Evolutionary conservation across 2,888 invertebrate species (phyloP).

Genomic region (Muschampia plurimacula): DNA sequence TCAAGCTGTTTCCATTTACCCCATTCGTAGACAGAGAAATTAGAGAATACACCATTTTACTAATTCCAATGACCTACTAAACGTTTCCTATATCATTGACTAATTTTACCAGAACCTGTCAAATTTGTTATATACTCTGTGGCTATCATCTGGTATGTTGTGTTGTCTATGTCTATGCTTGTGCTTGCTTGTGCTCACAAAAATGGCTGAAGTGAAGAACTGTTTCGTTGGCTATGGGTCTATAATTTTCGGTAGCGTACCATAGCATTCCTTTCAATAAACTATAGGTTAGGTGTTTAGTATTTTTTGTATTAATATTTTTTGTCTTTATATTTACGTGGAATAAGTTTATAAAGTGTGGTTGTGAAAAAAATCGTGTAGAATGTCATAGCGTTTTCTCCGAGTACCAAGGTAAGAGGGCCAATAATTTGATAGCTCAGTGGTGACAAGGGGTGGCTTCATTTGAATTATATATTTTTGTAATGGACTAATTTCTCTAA

Average conservation of each 20-base stretch:
- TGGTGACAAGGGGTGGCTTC: constrained; percentile 26
- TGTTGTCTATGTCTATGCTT: no score
- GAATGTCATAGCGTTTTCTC: constrained; percentile 70
- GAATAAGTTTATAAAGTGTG: constrained; percentile 50
- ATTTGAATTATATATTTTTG: constrained; percentile 46
- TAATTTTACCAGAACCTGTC: no score
- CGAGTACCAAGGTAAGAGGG: constrained; percentile 69
- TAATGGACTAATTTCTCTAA: constrained; percentile 73
- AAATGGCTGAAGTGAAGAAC: constrained; percentile 53
- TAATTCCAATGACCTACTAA: no score
- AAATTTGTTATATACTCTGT: no score
- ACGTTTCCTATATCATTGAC: no score
- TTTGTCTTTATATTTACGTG: constrained; percentile 46
- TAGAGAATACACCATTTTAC: no score
- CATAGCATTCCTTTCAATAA: constrained; percentile 57
- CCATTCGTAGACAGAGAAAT: no score
- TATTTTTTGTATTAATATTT: constrained; percentile 23
- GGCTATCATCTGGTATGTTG: no score
- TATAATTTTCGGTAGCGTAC: constrained; percentile 64
- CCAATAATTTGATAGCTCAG: constrained; percentile 12
- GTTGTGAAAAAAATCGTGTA: constrained; percentile 60
- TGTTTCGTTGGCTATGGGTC: constrained; percentile 47
- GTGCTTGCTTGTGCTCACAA: constrained; percentile 40
- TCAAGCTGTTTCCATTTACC: no score
- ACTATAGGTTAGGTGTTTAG: constrained; percentile 49